These are phyloP conservation scores for Mobula hypostoma DNA, from an alignment of 2,113 vertebrate species.

Conservation along the genomic window DNA sequence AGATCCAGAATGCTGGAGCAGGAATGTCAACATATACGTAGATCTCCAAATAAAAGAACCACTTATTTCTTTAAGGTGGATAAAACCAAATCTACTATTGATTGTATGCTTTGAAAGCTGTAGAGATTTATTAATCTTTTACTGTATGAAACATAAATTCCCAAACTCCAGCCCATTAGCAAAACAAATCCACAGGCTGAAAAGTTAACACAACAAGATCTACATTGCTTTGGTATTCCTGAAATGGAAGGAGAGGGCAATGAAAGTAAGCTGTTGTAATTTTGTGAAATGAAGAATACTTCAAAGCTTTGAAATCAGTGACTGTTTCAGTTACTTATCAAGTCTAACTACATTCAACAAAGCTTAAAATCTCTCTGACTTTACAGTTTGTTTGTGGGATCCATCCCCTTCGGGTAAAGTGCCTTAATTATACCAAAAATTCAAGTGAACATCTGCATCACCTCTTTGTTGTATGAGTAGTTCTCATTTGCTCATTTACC, in stretches of 20 bases:
- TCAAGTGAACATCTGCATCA: neutral
- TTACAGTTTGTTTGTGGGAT: neutral
- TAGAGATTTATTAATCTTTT: neutral
- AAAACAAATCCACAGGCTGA: neutral
- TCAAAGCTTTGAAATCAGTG: neutral
- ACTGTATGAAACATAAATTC: neutral
- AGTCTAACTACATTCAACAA: neutral
- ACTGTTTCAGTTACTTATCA: neutral
- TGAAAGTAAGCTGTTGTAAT: neutral
- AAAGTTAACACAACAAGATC: neutral
- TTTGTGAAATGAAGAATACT: neutral
- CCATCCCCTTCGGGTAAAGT: neutral
- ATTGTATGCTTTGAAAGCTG: neutral
- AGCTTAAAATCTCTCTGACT: neutral
- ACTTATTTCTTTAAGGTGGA: too few species aligned
- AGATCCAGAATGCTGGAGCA: neutral
- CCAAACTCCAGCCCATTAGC: neutral
- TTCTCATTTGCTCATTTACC: neutral
- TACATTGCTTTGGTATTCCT: neutral
- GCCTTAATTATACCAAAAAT: neutral
- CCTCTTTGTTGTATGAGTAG: neutral
- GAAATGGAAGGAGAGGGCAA: neutral
- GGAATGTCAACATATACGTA: neutral
- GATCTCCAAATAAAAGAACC: too few species aligned
- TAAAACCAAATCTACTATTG: too few species aligned